Base-by-base conservation (phyloP, 2,888 invertebrate genomes). In the Acanthosepion lycidas region DNA sequence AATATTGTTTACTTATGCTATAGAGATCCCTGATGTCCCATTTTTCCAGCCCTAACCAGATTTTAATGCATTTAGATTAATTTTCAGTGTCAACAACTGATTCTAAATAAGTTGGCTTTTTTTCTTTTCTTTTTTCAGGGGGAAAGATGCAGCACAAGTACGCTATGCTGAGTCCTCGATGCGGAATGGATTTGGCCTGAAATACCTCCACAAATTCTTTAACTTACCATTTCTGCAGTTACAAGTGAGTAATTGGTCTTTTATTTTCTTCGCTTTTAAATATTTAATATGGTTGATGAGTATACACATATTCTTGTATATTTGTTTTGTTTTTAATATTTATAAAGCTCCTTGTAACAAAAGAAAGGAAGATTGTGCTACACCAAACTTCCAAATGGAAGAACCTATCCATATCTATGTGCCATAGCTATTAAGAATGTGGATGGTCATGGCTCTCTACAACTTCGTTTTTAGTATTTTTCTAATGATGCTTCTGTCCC, bases 171-270 rank as follows among this genome's bases (percentile, higher is more conserved):
- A 99, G 97, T 98, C 99, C 0, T 99, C 99, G 6, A 99, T 99
- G 99, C 98, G 99, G 96, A 99, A 99, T 97, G 99, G 99, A 1
- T 99, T 99, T 97, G 99, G 99, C 8, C 98, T 99, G 94, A 98
- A 99, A 97, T 98, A 99, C 95, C 98, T 99, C 94, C 99, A 99
- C 98, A 99, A 99, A 97, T 99, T 99, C 98, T 98, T 99, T 97
- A 99, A 99, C 97, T 98, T 99, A 95, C 99, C 99, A 94, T 99
- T 99, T 97, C 98, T 99, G 94, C 98, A 98, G 97, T 98, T 99
- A 59, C 99, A 99, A 98, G 97, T 97, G 95, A 95, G 95, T 94
- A 91, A 26, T 78, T 55, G 18, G 20, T 55, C 55, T 55, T 55
- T 18, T 5, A 23, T 23, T 20, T 78, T 78, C 18, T 78, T 78